phyloP scores from a whole-genome alignment of 92 coral and sea anemone genomes.

The Phymanthus crucifer region DNA sequence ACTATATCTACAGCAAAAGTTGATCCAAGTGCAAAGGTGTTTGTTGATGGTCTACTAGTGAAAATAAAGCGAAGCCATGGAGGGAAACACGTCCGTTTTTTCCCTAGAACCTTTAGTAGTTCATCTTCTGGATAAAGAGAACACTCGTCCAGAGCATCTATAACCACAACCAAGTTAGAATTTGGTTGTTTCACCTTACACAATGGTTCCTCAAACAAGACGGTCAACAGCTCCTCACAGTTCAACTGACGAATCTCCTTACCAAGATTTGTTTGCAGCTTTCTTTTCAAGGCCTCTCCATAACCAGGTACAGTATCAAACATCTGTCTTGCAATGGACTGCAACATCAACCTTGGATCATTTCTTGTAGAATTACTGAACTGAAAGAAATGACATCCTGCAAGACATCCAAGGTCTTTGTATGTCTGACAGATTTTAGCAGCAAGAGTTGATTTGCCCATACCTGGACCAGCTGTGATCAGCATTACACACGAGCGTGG shows the following conservation, averaged over 20 bases:
- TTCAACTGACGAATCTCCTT: too few relatives aligned
- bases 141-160: slow-evolving; percentile 22
- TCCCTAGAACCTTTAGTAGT: too few relatives aligned
- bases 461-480: slow-evolving; percentile 14
- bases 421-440: neutral
- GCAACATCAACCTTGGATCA: slow-evolving; percentile 46
- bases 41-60: too few relatives aligned
- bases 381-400: slow-evolving; percentile 33
- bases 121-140: too few relatives aligned
- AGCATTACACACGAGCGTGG: slow-evolving; percentile 22
- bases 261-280: slow-evolving; percentile 4
- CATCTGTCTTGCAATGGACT: slow-evolving; percentile 36
- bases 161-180: neutral
- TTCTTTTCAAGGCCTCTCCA: slow-evolving; percentile 23
- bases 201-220: slow-evolving; percentile 21
- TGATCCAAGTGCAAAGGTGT: too few relatives aligned
- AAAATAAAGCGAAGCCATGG: too few relatives aligned
- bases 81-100: too few relatives aligned
- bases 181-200: too few relatives aligned
- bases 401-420: slow-evolving; percentile 19
- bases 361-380: slow-evolving; percentile 13
- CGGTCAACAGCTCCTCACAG: slow-evolving; percentile 27
- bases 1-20: too few relatives aligned
- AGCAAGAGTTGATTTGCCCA: slow-evolving; percentile 1
- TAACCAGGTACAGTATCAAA: slow-evolving; percentile 34